phyloP scores from a whole-genome alignment of 2,888 invertebrate species.

The Bembecia ichneumoniformis region DNA sequence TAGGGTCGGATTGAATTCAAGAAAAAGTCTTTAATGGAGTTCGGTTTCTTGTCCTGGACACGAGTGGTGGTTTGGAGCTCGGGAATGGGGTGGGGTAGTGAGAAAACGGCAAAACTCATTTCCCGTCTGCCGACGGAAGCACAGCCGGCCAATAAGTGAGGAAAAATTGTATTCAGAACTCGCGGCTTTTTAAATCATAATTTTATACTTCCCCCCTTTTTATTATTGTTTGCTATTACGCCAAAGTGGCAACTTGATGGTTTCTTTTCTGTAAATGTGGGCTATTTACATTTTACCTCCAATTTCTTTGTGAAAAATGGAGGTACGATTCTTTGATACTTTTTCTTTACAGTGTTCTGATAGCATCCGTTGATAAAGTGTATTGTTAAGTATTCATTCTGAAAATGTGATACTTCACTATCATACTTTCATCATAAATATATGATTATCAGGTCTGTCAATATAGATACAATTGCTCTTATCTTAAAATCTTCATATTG shows the following conservation, averaged over 20 bases:
- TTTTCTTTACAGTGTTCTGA: too few relatives aligned
- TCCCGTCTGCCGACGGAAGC: constrained; percentile 57
- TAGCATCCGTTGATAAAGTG: too few relatives aligned
- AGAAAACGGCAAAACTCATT: constrained; percentile 55
- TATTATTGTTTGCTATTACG: constrained; percentile 8
- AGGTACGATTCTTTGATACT: neutral
- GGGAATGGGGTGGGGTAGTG: constrained; percentile 7
- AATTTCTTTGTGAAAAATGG: neutral
- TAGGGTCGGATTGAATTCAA: constrained; percentile 10
- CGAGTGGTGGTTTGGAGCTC: constrained; percentile 12
- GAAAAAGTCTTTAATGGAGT: constrained; percentile 50
- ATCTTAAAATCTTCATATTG: too few relatives aligned
- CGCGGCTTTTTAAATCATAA: constrained; percentile 38
- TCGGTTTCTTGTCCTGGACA: constrained; percentile 35
- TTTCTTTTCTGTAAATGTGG: neutral
- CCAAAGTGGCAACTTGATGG: neutral
- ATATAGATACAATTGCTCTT: too few relatives aligned
- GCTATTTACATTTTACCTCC: neutral
- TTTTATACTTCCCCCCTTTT: constrained; percentile 35
- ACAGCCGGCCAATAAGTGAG: constrained; percentile 52
- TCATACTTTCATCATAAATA: too few relatives aligned
- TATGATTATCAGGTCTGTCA: too few relatives aligned
- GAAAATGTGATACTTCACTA: too few relatives aligned
- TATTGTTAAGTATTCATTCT: too few relatives aligned
- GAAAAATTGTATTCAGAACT: constrained; percentile 53